Evolutionary conservation across 2,797 vertebrate genomes (phyloP), one percentile per base, ranked within the genome.

Genomic region (Syncerus caffer): DNA sequence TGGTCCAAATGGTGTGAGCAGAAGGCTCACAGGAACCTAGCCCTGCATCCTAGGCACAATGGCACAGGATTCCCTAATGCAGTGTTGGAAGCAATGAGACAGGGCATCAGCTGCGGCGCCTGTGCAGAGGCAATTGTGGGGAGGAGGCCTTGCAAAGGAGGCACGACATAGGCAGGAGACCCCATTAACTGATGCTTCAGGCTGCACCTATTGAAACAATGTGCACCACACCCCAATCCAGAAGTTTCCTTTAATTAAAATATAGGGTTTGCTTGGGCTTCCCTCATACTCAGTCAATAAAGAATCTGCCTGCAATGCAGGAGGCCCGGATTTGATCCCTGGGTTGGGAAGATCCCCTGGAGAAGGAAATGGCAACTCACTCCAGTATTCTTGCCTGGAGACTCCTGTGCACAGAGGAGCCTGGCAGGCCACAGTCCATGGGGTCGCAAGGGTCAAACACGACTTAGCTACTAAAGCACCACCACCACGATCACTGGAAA

Each of bases 51-150:
- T 38, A 50, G 11, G 13, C 9, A 25, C 16, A 60, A 1, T 29
- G 14, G 17, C 13, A 53, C 21, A 23, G 19, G 12, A 29, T 58
- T 93, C 86, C 38, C 5, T 29, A 64, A 42, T 7, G 64, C 15
- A 21, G 6, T 34, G 42, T n/a, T 76, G 78, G 21, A 6, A 21
- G 13, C 64, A 23, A 47, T 7, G 53, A 25, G n/a, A 10, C 0
- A 64, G 15, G 62, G 1, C 14, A 10, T 8, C 42, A n/a, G 13
- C 47, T 17, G 16, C 4, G 0, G 50, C 1, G 7, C 38, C 19
- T 31, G 47, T 21, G 1, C 4, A 71, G n/a, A 71, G 38, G 29
- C 1, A 1, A 2, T 12, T 29, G 3, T 13, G 13, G 8, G 42
- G 13, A 71, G 58, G 51, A 55, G 51, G 7, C 2, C 34, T n/a